phyloP scores from a whole-genome alignment of 1,140 invertebrate genomes.

The Drosophila saltans region DNA sequence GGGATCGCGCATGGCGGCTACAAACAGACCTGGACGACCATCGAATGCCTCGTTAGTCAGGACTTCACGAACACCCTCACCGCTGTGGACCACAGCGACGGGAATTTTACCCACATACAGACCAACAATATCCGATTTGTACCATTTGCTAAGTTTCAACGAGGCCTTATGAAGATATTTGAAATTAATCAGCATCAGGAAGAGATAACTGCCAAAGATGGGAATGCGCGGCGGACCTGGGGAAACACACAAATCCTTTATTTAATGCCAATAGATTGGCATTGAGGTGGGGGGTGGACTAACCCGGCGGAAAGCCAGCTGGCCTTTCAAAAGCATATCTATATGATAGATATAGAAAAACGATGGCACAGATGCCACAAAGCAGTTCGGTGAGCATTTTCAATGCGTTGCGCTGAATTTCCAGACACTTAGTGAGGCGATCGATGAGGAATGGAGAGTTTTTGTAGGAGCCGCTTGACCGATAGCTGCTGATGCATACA shows the following conservation, averaged over 20 bases:
- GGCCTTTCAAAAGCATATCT: conserved; percentile 61
- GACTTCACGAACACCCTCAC: conserved; percentile 82
- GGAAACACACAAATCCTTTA: conserved; percentile 22
- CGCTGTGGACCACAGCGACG: conserved; percentile 79
- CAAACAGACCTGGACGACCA: conserved; percentile 70
- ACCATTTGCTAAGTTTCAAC: conserved; percentile 67
- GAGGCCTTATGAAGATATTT: conserved; percentile 77
- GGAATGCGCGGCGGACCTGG: conserved; percentile 77
- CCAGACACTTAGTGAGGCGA: conserved; percentile 40
- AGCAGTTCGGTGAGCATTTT: conserved; percentile 68
- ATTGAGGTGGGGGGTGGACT: conserved; percentile 6
- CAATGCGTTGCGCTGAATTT: conserved; percentile 23
- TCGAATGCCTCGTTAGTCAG: conserved; percentile 82
- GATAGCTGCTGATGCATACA: conserved; percentile 34
- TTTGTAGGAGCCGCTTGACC: conserved; percentile 34
- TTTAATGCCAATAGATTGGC: neutral
- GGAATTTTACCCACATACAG: conserved; percentile 80
- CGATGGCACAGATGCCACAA: conserved; percentile 34
- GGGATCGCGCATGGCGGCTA: conserved; percentile 56
- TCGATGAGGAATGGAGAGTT: conserved; percentile 21
- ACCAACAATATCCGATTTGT: conserved; percentile 84
- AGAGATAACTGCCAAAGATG: conserved; percentile 76
- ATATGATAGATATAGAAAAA: conserved; percentile 57
- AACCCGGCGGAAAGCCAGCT: conserved; percentile 72
- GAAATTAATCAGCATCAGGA: conserved; percentile 68